phyloP scores from a whole-genome alignment of 2,888 invertebrate genomes.

The Metallyticus violacea region DNA sequence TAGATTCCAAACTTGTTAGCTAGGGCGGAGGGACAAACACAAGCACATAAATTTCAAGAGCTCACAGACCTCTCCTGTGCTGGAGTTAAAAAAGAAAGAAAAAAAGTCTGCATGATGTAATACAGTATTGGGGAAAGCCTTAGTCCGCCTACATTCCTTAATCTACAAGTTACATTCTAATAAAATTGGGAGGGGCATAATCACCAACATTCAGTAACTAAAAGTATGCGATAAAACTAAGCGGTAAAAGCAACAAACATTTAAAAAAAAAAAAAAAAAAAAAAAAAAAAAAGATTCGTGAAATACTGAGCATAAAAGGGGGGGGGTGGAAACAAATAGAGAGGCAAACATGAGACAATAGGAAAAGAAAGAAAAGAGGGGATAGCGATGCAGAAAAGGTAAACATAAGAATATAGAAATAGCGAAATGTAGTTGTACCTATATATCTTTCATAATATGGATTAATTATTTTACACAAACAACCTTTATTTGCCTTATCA shows the following conservation, averaged over 20 bases:
- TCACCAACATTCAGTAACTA: neutral
- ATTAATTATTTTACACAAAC: too few species aligned
- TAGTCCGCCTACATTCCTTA: neutral
- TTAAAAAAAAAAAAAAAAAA: neutral
- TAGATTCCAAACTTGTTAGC: neutral
- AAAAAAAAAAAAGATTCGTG: too few species aligned
- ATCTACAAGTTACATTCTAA: neutral
- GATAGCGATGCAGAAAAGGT: too few species aligned
- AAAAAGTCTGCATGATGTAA: neutral
- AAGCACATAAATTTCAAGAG: neutral
- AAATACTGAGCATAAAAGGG: neutral
- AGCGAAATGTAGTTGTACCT: too few species aligned
- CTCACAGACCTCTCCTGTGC: neutral
- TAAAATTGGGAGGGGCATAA: neutral
- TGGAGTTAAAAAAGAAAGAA: neutral
- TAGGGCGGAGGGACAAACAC: neutral
- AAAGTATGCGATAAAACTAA: too few species aligned
- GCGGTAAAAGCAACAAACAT: neutral
- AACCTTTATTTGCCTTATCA: too few species aligned
- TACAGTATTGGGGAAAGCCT: neutral
- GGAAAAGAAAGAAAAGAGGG: too few species aligned
- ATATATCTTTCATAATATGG: too few species aligned
- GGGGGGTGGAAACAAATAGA: too few species aligned
- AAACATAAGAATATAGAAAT: too few species aligned
- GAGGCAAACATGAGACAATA: too few species aligned